Conservation (phyloP, 2,113 vertebrate genomes). For the Agelaius phoeniceus region DNA sequence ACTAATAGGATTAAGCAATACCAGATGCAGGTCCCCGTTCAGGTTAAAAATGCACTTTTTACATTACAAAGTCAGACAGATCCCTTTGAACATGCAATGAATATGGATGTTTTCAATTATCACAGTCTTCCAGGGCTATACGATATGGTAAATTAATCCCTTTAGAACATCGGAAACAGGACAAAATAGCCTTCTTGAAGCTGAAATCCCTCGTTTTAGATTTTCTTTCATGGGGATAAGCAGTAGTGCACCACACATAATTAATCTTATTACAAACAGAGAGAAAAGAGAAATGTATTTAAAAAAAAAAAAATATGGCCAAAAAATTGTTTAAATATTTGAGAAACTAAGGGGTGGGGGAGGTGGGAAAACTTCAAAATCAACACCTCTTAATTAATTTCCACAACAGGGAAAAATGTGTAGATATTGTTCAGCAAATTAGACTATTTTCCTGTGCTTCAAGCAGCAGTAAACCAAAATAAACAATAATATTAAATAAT, state of each 20-base stretch:
- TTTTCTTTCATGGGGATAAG: conserved; percentile 88
- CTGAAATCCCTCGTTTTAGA: conserved; percentile 85
- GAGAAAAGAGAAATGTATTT: conserved; percentile 57
- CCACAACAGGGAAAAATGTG: conserved; percentile 43
- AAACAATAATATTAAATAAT: neutral
- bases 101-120: conserved; percentile 95
- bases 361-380: conserved; percentile 64
- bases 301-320: neutral
- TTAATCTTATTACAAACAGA: conserved; percentile 87
- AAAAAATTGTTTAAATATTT: conserved; percentile 77
- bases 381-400: conserved; percentile 80
- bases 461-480: neutral
- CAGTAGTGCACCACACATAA: conserved; percentile 84
- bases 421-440: conserved; percentile 3
- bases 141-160: conserved; percentile 91
- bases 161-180: conserved; percentile 89
- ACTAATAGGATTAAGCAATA: conserved; percentile 93
- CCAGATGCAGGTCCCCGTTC: conserved; percentile 88
- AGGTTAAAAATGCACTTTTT: conserved; percentile 93
- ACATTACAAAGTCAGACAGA: conserved; percentile 92
- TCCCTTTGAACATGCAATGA: conserved; percentile 93
- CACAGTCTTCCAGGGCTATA: conserved; percentile 91
- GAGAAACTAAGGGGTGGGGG: conserved; percentile 43
- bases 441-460: neutral
- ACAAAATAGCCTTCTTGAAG: conserved; percentile 89